These are phyloP conservation scores for Drosophila paramelanica DNA, from an alignment of 2,888 invertebrate genomes.

Conservation along the genomic window DNA sequence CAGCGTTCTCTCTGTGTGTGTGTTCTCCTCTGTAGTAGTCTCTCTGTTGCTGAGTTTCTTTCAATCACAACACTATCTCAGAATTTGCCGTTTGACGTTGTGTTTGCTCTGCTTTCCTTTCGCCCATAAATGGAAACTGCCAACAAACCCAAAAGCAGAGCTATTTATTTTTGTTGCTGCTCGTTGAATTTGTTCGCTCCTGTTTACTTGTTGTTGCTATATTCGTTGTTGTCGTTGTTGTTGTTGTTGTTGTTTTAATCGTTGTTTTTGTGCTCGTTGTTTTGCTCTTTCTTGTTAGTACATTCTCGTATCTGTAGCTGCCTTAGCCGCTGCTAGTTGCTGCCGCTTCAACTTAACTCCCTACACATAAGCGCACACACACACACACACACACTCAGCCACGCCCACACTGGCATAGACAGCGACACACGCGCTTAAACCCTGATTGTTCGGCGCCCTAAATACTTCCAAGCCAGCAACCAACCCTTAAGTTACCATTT, in stretches of 20 bases:
- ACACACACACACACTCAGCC: constrained; percentile 5
- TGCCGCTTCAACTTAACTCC: constrained; percentile 35
- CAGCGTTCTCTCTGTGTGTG: constrained; percentile 15
- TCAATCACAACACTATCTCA: constrained; percentile 11
- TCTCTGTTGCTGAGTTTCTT: constrained; percentile 11
- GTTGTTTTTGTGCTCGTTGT: constrained; percentile 31
- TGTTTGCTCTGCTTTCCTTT: constrained; percentile 26
- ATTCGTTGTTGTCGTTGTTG: constrained; percentile 13
- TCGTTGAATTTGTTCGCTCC: constrained; percentile 30
- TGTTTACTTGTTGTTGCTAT: constrained; percentile 27
- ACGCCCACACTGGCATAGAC: neutral
- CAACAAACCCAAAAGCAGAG: constrained; percentile 17
- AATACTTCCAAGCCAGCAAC: constrained; percentile 18
- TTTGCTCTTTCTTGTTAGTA: constrained; percentile 47
- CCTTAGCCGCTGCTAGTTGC: constrained; percentile 33
- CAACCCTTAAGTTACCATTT: constrained; percentile 16
- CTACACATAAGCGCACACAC: neutral
- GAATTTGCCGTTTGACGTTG: constrained; percentile 17
- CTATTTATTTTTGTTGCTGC: constrained; percentile 25
- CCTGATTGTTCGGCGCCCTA: constrained; percentile 11
- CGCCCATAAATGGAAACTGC: constrained; percentile 19
- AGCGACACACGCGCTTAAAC: constrained; percentile 6
- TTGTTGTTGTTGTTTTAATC: constrained; percentile 19
- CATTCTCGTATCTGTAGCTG: constrained; percentile 31
- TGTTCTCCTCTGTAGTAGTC: constrained; percentile 19